Percentiles rank a stretch among this genome's conserved stretches.
These are phyloP conservation scores for Porites rus DNA, from an alignment of 92 coral and sea anemone genomes.

Conservation along the genomic window DNA sequence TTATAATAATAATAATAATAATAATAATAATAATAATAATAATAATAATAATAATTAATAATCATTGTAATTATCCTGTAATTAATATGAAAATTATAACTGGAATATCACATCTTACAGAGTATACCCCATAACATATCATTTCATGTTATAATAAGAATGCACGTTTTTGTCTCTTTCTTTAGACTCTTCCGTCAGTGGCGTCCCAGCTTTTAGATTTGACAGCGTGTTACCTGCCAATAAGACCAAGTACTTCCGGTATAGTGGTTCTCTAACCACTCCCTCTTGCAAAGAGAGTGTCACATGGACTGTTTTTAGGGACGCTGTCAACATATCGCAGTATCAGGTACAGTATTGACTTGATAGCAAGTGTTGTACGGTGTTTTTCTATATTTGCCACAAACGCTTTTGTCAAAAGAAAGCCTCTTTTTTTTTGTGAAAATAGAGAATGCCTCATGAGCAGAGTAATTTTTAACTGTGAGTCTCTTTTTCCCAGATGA, in stretches of 20 bases:
- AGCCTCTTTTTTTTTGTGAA: neutral
- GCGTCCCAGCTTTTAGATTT: neutral
- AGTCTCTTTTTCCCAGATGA: conserved; percentile 6
- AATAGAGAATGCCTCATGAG: neutral
- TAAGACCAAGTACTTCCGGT: conserved; percentile 10
- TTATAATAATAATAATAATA: too few species aligned
- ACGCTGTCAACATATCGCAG: conserved; percentile 6
- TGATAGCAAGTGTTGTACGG: too few species aligned
- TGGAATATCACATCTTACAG: too few species aligned
- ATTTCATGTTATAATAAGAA: too few species aligned
- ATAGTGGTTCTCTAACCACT: conserved; percentile 44
- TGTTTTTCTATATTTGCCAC: too few species aligned
- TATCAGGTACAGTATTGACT: conserved; percentile 12
- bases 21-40: too few species aligned
- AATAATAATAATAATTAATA: too few species aligned
- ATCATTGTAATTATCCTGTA: too few species aligned
- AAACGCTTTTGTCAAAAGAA: neutral
- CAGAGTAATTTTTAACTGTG: neutral
- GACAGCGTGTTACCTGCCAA: neutral
- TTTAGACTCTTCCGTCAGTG: neutral
- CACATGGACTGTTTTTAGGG: conserved; percentile 42
- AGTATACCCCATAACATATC: too few species aligned
- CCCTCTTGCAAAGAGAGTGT: conserved; percentile 20
- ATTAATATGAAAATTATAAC: too few species aligned
- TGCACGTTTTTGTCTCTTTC: neutral